Evolutionary conservation across 2,888 invertebrate genomes (phyloP).

Genomic region (Carterocephalus palaemon): DNA sequence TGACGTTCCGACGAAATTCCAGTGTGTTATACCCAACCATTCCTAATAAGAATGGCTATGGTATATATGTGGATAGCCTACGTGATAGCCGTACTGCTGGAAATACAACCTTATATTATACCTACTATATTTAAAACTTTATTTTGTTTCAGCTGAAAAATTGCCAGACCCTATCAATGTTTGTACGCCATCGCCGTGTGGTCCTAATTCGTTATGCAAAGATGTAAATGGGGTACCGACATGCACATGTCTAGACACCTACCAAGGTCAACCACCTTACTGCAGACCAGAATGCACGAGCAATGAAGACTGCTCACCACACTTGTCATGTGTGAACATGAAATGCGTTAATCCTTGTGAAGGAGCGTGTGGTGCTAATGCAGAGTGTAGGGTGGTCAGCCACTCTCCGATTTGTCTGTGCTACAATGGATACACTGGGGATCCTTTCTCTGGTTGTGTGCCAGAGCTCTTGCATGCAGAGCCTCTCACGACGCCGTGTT

Average conservation of each 20-base stretch:
- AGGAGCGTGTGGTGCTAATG: conserved; percentile 84
- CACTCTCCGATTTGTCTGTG: conserved; percentile 88
- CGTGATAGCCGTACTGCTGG: too few species aligned
- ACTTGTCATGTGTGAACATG: conserved; percentile 85
- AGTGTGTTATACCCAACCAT: too few species aligned
- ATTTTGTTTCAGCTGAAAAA: conserved; percentile 70
- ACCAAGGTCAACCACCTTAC: conserved; percentile 85
- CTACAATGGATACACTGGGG: conserved; percentile 82
- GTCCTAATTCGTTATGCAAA: conserved; percentile 86
- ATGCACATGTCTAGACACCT: conserved; percentile 85
- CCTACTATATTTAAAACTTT: too few species aligned
- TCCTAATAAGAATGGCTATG: too few species aligned
- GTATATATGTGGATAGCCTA: too few species aligned
- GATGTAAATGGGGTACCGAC: conserved; percentile 83
- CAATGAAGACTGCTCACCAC: conserved; percentile 84
- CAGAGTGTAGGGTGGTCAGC: conserved; percentile 87
- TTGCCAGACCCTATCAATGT: conserved; percentile 78
- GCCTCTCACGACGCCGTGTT: conserved; percentile 74
- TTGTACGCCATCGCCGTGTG: conserved; percentile 88
- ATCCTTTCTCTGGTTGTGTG: conserved; percentile 85
- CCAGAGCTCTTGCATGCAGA: conserved; percentile 54
- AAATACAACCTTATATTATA: neutral
- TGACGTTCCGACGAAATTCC: too few species aligned
- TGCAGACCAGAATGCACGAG: conserved; percentile 89
- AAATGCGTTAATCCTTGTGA: conserved; percentile 89